Evolutionary conservation across 1,140 invertebrate species (phyloP).

Genomic region (Spodoptera frugiperda): DNA sequence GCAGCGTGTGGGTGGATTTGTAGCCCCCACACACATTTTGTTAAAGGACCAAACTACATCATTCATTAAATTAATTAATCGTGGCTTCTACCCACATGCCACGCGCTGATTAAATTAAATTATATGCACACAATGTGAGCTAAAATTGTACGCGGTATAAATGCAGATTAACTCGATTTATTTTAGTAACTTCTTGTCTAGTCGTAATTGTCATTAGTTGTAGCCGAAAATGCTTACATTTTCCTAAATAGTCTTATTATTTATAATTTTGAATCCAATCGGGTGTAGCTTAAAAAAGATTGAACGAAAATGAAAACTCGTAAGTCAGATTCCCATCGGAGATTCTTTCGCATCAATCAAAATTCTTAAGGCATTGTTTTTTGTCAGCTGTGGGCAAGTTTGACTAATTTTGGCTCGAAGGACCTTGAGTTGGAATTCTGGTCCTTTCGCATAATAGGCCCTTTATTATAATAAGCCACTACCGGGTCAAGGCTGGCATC

Average conservation of each 20-base stretch:
- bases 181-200: no score
- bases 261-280: no score
- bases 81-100: neutral
- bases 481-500: constrained; percentile 63
- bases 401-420: constrained; percentile 61
- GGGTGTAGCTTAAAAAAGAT: no score
- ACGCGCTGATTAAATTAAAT: neutral
- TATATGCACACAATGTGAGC: neutral
- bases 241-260: no score
- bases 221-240: no score
- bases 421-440: constrained; percentile 51
- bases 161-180: no score
- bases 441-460: constrained; percentile 55
- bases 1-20: neutral
- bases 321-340: constrained; percentile 1
- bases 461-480: constrained; percentile 59
- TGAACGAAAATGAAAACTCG: neutral
- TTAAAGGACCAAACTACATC: neutral
- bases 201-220: no score
- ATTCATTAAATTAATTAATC: constrained; percentile 13
- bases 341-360: constrained; percentile 50
- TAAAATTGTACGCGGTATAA: neutral
- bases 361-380: constrained; percentile 42
- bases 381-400: constrained; percentile 31
- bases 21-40: neutral